phyloP scores from a whole-genome alignment of 2,113 vertebrate genomes.

The Melospiza melodia region DNA sequence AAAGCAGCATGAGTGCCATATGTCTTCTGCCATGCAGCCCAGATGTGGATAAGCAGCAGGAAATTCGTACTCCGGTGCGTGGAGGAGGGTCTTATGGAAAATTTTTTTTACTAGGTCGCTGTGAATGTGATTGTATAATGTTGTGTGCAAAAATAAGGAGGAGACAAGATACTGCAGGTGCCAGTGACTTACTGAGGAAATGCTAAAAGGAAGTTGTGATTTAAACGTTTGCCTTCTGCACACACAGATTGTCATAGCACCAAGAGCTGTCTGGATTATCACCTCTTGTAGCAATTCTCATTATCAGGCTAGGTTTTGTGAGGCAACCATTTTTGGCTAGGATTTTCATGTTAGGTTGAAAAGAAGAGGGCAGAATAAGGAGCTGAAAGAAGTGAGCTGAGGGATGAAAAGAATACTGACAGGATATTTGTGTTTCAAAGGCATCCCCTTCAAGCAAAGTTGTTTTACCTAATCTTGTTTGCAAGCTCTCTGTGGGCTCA shows the following conservation, averaged over 20 bases:
- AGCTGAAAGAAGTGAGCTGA: background rate
- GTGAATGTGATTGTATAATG: background rate
- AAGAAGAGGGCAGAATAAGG: background rate
- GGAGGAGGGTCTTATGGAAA: background rate
- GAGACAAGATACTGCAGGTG: background rate
- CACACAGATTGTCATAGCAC: background rate
- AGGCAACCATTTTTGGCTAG: background rate
- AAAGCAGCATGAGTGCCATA: background rate
- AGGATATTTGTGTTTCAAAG: background rate
- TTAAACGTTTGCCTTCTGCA: background rate
- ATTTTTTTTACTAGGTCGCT: background rate
- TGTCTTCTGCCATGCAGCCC: background rate
- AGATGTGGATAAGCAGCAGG: background rate
- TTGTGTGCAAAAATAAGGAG: background rate
- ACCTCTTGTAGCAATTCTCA: background rate
- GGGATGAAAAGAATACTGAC: background rate
- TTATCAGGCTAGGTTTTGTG: background rate
- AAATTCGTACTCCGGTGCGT: background rate
- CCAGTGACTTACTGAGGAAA: background rate
- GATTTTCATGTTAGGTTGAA: background rate
- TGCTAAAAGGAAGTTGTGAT: background rate
- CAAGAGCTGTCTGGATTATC: background rate
- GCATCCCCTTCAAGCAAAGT: background rate
- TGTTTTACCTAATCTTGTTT: background rate
- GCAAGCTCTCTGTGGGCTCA: background rate